Conservation (phyloP, 2,113 vertebrate species). For the Panthera leo region DNA sequence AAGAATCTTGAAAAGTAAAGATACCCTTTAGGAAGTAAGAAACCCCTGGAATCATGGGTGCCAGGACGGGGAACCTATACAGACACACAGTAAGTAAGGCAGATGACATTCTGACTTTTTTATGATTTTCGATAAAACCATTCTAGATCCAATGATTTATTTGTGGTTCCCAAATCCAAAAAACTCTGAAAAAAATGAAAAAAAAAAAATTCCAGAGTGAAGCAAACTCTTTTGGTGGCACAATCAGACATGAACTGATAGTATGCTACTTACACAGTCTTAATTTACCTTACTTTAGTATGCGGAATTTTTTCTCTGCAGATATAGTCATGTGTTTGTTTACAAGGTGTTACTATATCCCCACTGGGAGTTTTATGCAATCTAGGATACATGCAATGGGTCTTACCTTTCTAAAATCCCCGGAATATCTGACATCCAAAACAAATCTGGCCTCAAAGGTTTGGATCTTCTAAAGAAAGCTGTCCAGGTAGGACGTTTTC, state of each 20-base stretch:
- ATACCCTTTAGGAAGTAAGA: background rate
- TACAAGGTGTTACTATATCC: background rate
- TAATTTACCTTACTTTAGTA: background rate
- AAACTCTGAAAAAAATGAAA: background rate
- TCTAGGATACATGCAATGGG: background rate
- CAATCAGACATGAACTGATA: background rate
- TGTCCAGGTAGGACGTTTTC: background rate
- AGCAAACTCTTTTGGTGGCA: background rate
- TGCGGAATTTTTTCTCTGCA: background rate
- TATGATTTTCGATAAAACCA: slow-evolving; percentile 28
- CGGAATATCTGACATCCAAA: background rate
- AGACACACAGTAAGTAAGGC: background rate
- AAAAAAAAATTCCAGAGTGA: background rate
- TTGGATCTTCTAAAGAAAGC: background rate
- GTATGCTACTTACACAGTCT: background rate
- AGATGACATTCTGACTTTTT: background rate
- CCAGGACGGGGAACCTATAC: background rate
- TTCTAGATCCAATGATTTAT: background rate
- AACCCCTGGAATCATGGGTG: background rate
- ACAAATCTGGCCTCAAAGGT: background rate
- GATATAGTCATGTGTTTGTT: background rate
- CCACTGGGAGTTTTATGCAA: background rate
- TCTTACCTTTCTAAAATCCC: background rate
- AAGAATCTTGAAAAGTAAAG: slow-evolving; percentile 38
- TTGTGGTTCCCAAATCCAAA: background rate